phyloP scores from a whole-genome alignment of 2,888 invertebrate genomes.

The Thera britannica region DNA sequence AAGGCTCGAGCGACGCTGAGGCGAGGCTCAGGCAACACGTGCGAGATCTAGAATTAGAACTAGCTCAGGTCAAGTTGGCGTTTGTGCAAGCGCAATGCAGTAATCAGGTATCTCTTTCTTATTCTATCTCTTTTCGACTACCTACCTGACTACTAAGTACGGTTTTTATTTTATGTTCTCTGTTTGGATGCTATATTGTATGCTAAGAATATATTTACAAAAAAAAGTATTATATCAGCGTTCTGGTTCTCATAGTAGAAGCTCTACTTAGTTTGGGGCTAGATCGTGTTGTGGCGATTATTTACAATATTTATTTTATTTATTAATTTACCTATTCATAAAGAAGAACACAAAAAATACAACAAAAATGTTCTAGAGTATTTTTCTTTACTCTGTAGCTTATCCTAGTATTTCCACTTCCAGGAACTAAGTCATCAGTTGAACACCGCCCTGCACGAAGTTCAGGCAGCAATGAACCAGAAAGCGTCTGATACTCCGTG shows the following conservation, averaged over 20 bases:
- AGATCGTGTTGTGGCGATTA: too few species aligned
- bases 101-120: constrained; percentile 89
- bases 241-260: too few species aligned
- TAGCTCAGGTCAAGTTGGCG: constrained; percentile 98
- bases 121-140: background rate
- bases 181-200: too few species aligned
- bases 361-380: background rate
- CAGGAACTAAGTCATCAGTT: constrained; percentile 96
- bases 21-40: constrained; percentile 87
- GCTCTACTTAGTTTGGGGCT: too few species aligned
- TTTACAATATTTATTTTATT: too few species aligned
- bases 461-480: constrained; percentile 73
- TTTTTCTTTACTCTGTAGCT: background rate
- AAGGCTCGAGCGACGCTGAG: constrained; percentile 69
- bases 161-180: too few species aligned
- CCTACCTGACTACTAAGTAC: too few species aligned
- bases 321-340: too few species aligned
- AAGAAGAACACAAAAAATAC: too few species aligned
- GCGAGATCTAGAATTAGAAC: constrained; percentile 95
- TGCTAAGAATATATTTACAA: too few species aligned
- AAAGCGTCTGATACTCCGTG: constrained; percentile 92
- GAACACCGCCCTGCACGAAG: constrained; percentile 91
- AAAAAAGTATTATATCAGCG: too few species aligned
- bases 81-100: constrained; percentile 98
- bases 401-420: constrained; percentile 32